Evolutionary conservation across 2,888 invertebrate genomes (phyloP).

Genomic region (Yponomeuta malinellus): DNA sequence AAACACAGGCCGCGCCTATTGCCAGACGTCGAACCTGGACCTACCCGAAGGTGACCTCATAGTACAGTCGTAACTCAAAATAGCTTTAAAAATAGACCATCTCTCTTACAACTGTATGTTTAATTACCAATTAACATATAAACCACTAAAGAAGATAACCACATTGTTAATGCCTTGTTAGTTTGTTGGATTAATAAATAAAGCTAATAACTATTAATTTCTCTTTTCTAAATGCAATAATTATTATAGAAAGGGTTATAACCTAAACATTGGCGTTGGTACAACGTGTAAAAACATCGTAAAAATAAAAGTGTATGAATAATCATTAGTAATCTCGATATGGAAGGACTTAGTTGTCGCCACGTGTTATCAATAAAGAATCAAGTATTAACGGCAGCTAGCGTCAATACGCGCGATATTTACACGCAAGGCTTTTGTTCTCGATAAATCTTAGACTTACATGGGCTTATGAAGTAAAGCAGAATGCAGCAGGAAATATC

Average conservation of each 20-base stretch:
- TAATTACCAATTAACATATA: too few species aligned
- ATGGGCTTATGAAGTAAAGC: neutral
- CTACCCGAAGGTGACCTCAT: slow-evolving; percentile 39
- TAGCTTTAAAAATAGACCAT: neutral
- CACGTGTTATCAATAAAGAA: slow-evolving; percentile 55
- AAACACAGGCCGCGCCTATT: neutral
- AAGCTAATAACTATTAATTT: neutral
- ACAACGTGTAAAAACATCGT: slow-evolving; percentile 58
- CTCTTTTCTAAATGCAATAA: neutral
- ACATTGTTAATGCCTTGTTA: neutral
- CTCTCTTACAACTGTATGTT: too few species aligned
- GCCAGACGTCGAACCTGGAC: slow-evolving; percentile 27
- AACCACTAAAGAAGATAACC: neutral
- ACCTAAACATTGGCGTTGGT: slow-evolving; percentile 7
- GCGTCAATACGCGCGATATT: neutral
- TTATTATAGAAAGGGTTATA: slow-evolving; percentile 20
- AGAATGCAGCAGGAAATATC: slow-evolving; percentile 4
- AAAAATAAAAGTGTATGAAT: slow-evolving; percentile 27
- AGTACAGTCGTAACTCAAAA: neutral
- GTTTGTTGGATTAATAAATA: neutral
- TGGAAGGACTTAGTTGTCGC: slow-evolving; percentile 31
- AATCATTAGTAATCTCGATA: slow-evolving; percentile 24
- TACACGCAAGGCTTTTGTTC: slow-evolving; percentile 2
- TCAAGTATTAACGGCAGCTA: slow-evolving; percentile 29
- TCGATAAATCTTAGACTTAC: neutral